These are phyloP conservation scores for Marasmarcha lunaedactyla DNA, from an alignment of 2,888 invertebrate species.

Conservation along the genomic window DNA sequence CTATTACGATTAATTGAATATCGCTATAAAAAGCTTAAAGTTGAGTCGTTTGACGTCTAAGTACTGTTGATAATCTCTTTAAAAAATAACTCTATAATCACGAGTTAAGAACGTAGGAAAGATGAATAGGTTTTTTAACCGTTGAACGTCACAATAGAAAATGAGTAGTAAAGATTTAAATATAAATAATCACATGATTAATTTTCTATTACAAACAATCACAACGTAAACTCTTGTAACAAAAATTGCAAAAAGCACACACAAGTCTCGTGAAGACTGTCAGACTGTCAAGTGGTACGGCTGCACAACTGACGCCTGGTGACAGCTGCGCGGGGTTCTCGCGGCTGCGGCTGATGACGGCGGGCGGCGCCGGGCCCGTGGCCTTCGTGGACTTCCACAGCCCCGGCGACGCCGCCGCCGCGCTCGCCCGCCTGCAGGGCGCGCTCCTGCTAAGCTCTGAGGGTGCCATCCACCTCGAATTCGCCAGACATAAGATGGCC, in stretches of 20 bases:
- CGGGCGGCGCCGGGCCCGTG: constrained; percentile 82
- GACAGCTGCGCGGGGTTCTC: constrained; percentile 98
- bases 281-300: constrained; percentile 33
- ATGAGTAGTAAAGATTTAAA: too few species aligned
- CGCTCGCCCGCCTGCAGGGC: constrained; percentile 95
- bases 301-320: constrained; percentile 59
- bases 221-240: too few species aligned
- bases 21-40: background rate
- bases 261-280: too few species aligned
- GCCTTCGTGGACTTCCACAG: constrained; percentile 98
- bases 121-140: too few species aligned
- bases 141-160: too few species aligned
- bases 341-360: constrained; percentile 95
- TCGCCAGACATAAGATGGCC: constrained; percentile 99
- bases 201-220: too few species aligned
- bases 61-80: background rate
- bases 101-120: too few species aligned
- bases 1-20: too few species aligned
- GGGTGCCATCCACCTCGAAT: constrained; percentile 98
- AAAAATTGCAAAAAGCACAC: too few species aligned
- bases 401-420: constrained; percentile 90
- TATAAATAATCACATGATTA: too few species aligned
- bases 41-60: background rate
- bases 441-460: constrained; percentile 95
- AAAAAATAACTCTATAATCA: background rate